A percentile compares a stretch with the other conserved stretches of the same genome.
These are phyloP conservation scores for Arenicola marina DNA, from an alignment of 2,888 invertebrate genomes.

Conservation along the genomic window DNA sequence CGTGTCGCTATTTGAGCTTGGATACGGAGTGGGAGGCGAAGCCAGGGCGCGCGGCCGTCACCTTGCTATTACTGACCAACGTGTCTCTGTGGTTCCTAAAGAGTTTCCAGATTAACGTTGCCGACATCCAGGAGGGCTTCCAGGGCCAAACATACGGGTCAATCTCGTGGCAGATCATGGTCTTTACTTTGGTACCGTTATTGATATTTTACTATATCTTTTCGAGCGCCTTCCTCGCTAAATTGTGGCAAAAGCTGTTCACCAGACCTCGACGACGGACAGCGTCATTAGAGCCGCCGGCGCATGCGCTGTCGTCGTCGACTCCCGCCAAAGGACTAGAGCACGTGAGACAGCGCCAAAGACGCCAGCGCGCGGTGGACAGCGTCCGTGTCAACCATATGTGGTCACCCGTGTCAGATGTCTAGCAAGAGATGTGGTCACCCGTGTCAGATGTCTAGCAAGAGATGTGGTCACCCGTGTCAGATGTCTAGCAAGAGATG, in stretches of 20 bases:
- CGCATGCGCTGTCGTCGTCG: not conserved
- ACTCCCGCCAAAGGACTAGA: not conserved
- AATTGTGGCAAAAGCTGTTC: constrained; percentile 14
- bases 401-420: too few species aligned
- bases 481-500: too few species aligned
- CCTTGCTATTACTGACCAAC: constrained; percentile 67
- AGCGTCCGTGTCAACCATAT: too few species aligned
- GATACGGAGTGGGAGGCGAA: constrained; percentile 8
- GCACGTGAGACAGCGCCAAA: not conserved
- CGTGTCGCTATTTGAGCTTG: constrained; percentile 7
- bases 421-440: too few species aligned
- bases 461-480: too few species aligned
- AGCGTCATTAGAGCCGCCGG: not conserved
- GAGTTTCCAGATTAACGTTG: constrained; percentile 40
- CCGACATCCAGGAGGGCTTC: not conserved
- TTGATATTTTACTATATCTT: constrained; percentile 13
- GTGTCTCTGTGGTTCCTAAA: constrained; percentile 67
- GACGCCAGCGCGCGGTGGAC: too few species aligned
- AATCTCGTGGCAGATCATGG: constrained; percentile 10
- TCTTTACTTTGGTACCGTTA: constrained; percentile 4
- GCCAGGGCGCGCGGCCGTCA: constrained; percentile 52
- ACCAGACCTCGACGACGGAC: not conserved
- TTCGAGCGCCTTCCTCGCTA: constrained; percentile 13
- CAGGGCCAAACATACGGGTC: constrained; percentile 7
- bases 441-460: too few species aligned